These are phyloP conservation scores for Pionites leucogaster DNA, from an alignment of 2,113 vertebrate species.

Conservation along the genomic window DNA sequence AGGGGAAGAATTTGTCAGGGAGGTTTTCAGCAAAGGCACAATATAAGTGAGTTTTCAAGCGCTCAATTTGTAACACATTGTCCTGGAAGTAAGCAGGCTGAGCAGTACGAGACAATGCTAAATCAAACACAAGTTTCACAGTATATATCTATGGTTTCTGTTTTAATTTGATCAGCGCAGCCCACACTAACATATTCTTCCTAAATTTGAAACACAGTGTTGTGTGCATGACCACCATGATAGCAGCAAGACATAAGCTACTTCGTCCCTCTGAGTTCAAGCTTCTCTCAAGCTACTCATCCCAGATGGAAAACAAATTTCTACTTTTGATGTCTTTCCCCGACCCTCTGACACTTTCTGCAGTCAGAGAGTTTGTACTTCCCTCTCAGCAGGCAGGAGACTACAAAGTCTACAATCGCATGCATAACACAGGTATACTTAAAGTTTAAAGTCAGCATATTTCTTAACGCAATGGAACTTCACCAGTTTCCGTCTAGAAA, in stretches of 20 bases:
- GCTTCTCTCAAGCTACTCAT: not conserved
- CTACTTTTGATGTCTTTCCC: not conserved
- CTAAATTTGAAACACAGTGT: not conserved
- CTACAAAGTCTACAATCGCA: not conserved
- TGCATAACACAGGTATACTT: not conserved
- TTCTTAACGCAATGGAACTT: not conserved
- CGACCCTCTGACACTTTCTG: not conserved
- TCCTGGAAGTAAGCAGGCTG: not conserved
- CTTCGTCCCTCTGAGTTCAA: not conserved
- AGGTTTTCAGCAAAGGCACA: not conserved
- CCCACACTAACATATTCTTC: not conserved
- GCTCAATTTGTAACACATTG: accelerated
- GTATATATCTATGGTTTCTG: not conserved
- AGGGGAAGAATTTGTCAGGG: not conserved
- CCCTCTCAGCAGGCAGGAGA: not conserved
- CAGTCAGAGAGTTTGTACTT: not conserved
- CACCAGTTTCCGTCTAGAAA: not conserved
- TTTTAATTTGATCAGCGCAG: not conserved
- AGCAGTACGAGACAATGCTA: not conserved
- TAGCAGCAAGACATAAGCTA: not conserved
- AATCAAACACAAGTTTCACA: not conserved
- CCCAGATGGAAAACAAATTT: not conserved
- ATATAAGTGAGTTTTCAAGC: not conserved
- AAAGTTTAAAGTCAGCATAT: not conserved
- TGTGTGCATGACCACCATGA: not conserved